Evolutionary conservation across 1,140 invertebrate species (phyloP).

Genomic region (Conopomorpha cramerella): DNA sequence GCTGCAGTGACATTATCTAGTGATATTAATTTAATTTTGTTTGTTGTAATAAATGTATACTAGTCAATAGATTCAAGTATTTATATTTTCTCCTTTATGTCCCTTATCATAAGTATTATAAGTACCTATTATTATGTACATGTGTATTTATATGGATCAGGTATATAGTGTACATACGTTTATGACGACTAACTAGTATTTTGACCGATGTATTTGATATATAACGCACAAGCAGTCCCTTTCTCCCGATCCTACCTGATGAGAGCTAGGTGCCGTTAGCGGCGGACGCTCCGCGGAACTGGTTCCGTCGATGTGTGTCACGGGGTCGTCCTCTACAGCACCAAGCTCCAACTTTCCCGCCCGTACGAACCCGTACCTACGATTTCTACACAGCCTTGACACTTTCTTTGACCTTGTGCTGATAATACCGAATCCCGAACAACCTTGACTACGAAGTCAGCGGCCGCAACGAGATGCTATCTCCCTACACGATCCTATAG

Average conservation of each 20-base stretch:
- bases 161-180: neutral
- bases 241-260: constrained; percentile 12
- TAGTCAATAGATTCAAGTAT: constrained; percentile 41
- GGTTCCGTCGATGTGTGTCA: constrained; percentile 43
- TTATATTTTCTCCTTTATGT: constrained; percentile 27
- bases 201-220: constrained; percentile 52
- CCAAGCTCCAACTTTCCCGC: constrained; percentile 45
- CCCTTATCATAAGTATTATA: constrained; percentile 14
- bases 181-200: constrained; percentile 37
- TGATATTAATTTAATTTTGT: constrained; percentile 57
- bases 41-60: constrained; percentile 38
- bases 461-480: constrained; percentile 9
- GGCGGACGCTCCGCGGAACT: constrained; percentile 13
- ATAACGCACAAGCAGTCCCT: constrained; percentile 37
- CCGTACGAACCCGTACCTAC: constrained; percentile 36
- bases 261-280: constrained; percentile 12
- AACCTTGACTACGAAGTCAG: too few relatives aligned
- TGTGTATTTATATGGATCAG: constrained; percentile 8
- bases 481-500: constrained; percentile 18
- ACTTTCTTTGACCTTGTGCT: constrained; percentile 50
- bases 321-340: constrained; percentile 25
- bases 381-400: constrained; percentile 57
- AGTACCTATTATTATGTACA: constrained; percentile 16
- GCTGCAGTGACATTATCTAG: constrained; percentile 60
- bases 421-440: constrained; percentile 12